Base-by-base conservation (phyloP, 2,797 vertebrate species). In the Sus cebifrons region DNA sequence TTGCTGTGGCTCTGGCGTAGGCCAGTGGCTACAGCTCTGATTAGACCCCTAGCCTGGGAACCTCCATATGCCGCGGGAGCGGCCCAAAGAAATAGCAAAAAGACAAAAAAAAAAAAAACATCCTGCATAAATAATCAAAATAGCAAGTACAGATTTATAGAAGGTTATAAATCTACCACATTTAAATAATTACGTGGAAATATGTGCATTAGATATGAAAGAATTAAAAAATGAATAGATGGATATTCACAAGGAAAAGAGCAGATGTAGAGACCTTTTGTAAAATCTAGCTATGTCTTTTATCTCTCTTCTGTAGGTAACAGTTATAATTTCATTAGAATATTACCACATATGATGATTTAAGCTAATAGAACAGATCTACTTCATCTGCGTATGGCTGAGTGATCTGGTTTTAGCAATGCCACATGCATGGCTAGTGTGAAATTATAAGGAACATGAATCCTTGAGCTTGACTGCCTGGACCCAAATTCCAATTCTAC, bases 151-250 rank as follows among this genome's bases (percentile, higher is more conserved):
- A 67, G 44, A 88, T 93, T 82, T 87, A 58, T 87, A 89, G 36
- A 87, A 65, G 71, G 85, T 94, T 56, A 49, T 40, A 77, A 86
- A 5, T n/a, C 32, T 7, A 67, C 9, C 73, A 9, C 40, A 68
- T 82, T 95, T 82, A 85, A 86, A 78, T 88, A 87, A 70, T 77
- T 87, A 44, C 23, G 65, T 74, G 70, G 62, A 94, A 92, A 96
- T 96, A 58, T 68, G 20, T 11, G 15, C 49, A 79, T 79, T 58
- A 32, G 91, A 36, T 56, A 67, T 64, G 36, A 82, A 3, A 78
- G 83, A 58, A 78, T 79, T 79, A 62, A 90, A 96, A 97, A 71
- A 40, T 4, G 9, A 78, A 70, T 60, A 71, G 23, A 74, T 71
- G n/a, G 60, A 29, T 83, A 77, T 79, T 94, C 29, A 77, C 14